Conservation (phyloP, 2,113 vertebrate species). For the Bostrychus sinensis region DNA sequence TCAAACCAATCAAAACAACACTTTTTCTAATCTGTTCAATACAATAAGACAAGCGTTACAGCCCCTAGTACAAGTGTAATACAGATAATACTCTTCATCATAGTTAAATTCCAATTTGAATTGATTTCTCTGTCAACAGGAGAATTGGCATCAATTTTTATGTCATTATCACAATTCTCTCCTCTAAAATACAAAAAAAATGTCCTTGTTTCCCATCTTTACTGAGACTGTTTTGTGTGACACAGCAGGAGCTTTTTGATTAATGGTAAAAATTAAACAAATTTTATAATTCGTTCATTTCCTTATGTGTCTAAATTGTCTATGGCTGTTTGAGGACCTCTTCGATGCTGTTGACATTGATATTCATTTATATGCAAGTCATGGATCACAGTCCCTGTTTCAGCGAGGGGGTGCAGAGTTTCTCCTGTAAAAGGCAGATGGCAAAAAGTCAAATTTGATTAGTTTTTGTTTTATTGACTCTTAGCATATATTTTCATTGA, state of each 20-base stretch:
- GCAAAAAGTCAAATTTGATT: conserved; percentile 28
- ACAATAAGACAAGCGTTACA: neutral
- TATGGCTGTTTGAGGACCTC: conserved; percentile 19
- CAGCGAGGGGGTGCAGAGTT: conserved; percentile 5
- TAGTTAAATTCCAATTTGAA: neutral
- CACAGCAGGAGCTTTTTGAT: conserved; percentile 2
- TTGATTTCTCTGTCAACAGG: neutral
- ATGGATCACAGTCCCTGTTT: conserved; percentile 1
- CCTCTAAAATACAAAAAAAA: neutral
- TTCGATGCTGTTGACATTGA: conserved; percentile 22
- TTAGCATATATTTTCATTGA: conserved; percentile 27
- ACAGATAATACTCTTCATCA: neutral
- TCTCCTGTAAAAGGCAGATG: conserved; percentile 40
- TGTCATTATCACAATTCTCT: neutral
- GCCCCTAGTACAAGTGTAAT: neutral
- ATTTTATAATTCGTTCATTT: neutral
- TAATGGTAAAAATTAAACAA: neutral
- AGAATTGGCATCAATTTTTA: neutral
- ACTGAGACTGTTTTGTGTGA: neutral
- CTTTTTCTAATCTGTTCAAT: neutral
- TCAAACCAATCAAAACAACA: neutral
- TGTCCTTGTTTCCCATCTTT: neutral
- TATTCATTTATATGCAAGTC: conserved; percentile 19
- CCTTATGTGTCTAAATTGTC: conserved; percentile 19
- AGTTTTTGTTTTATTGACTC: conserved; percentile 44